phyloP scores from a whole-genome alignment of 2,113 vertebrate species.

The Ibidorhyncha struthersii region DNA sequence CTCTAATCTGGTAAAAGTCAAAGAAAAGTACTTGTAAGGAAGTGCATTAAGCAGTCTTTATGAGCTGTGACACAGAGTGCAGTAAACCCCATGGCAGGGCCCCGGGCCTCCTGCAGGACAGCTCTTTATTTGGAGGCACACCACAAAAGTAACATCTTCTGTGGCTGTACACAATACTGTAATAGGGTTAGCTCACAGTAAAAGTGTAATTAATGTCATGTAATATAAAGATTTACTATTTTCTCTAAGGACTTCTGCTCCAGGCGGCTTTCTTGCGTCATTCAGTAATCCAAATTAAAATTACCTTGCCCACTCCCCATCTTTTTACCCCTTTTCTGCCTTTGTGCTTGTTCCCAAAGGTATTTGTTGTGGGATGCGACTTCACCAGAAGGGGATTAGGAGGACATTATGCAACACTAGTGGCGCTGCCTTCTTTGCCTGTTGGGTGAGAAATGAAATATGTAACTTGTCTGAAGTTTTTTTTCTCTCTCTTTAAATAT shows the following conservation, averaged over 20 bases:
- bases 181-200: slow-evolving; percentile 37
- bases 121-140: slow-evolving; percentile 4
- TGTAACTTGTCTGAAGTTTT: not conserved
- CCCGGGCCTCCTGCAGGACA: not conserved
- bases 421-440: not conserved
- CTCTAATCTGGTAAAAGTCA: not conserved
- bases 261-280: not conserved
- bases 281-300: slow-evolving; percentile 13
- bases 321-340: not conserved
- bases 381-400: not conserved
- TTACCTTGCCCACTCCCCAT: not conserved
- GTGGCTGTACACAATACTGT: not conserved
- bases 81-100: not conserved
- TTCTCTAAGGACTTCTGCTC: slow-evolving; percentile 36
- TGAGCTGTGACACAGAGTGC: slow-evolving; percentile 1
- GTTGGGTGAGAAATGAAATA: not conserved
- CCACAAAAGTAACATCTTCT: slow-evolving; percentile 6
- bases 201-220: slow-evolving; percentile 54
- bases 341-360: not conserved
- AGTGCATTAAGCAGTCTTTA: slow-evolving; percentile 6
- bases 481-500: not conserved
- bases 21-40: not conserved
- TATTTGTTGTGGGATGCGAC: not conserved
- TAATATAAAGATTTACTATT: slow-evolving; percentile 52
- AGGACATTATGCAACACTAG: not conserved